Base-by-base conservation (phyloP, 2,113 vertebrate genomes). In the Australoheros scitulus region DNA sequence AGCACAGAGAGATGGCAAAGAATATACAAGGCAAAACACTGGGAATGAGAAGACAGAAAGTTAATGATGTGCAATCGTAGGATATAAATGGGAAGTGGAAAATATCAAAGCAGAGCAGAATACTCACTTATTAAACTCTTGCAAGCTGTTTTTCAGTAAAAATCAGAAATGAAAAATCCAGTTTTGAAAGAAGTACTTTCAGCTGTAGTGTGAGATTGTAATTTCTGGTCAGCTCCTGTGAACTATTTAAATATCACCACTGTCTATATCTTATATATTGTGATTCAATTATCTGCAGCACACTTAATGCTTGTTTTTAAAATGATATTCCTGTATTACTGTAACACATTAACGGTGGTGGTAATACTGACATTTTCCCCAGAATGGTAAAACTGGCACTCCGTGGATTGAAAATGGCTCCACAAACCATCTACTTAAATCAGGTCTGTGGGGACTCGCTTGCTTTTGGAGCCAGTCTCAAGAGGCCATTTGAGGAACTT, bases 401-500 rank as follows among this genome's bases (percentile, higher is more conserved):
- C 65, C 17, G 3, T 70, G 65, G 43, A 72, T 52, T 55, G 68
- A 72, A 72, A 72, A 72, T 72, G 68, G 47, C 68, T 55, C 47
- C 18, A 72, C 47, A 72, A 47, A 34, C 47, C 68, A 72, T 72
- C 68, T 52, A 72, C 47, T 72, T 72, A 72, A 55, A 72, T 72
- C 68, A 43, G 47, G 47, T 55, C 68, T n/a, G 68, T 72, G 68
- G 68, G 6, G 68, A 72, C 47, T 55, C 47, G 55, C 68, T 72
- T 72, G 68, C 68, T 72, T 72, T 72, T 34, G 68, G 68, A 72
- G 47, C 47, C 68, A 55, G 68, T 72, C 68, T 72, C 68, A 72
- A 55, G 68, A 72, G 68, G 47, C 68, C 47, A 72, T 72, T 72
- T 72, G 68, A 55, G 68, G 47, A 55, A 72, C 18, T 72, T 52